Conservation (phyloP, 1,140 invertebrate species). For the Drosophila mayri region DNA sequence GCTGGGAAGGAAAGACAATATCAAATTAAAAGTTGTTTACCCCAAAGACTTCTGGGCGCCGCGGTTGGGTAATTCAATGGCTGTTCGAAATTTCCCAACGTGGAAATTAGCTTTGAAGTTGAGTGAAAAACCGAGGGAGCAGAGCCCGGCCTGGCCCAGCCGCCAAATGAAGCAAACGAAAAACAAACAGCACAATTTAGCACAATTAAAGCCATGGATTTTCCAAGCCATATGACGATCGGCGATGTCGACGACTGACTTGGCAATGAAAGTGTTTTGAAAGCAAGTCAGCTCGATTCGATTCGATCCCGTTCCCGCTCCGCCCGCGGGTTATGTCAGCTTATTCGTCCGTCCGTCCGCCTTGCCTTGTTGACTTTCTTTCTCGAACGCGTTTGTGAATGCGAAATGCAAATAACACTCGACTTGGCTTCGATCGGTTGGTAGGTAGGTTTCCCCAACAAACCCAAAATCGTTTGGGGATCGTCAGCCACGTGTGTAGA, state of each 20-base stretch:
- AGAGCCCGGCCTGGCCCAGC: slow-evolving; percentile 17
- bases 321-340: slow-evolving; percentile 65
- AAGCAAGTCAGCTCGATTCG: slow-evolving; percentile 32
- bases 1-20: slow-evolving; percentile 26
- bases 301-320: slow-evolving; percentile 6
- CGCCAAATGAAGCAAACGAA: slow-evolving; percentile 58
- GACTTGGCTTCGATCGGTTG: slow-evolving; percentile 9
- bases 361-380: slow-evolving; percentile 75
- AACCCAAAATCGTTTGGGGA: slow-evolving; percentile 17
- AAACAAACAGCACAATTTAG: slow-evolving; percentile 65
- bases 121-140: slow-evolving; percentile 55
- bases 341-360: slow-evolving; percentile 16
- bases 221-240: slow-evolving; percentile 51
- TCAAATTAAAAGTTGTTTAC: slow-evolving; percentile 50
- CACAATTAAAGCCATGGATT: slow-evolving; percentile 72
- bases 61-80: slow-evolving; percentile 25
- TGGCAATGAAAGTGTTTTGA: slow-evolving; percentile 75
- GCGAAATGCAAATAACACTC: slow-evolving; percentile 69
- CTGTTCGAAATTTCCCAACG: slow-evolving; percentile 47
- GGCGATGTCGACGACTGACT: slow-evolving; percentile 40
- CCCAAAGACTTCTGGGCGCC: slow-evolving; percentile 46
- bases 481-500: slow-evolving; percentile 53
- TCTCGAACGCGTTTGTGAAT: slow-evolving; percentile 48
- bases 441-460: slow-evolving; percentile 16
- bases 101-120: slow-evolving; percentile 35